Evolutionary conservation across 2,113 vertebrate species (phyloP), one percentile per base, ranked within the genome.

Genomic region (Phycodurus eques): DNA sequence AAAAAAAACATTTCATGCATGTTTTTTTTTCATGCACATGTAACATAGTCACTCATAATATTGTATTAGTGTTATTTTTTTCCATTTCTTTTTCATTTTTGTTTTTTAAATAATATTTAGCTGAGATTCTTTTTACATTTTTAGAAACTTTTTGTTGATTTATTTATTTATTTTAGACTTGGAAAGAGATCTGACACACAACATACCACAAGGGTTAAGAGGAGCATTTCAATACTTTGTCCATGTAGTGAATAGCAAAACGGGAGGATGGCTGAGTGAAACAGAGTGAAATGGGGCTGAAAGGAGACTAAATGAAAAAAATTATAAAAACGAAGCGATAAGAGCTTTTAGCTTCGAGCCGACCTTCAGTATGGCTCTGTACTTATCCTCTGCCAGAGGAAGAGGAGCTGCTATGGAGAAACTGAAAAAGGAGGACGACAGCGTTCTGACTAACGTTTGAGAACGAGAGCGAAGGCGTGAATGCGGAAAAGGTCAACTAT

Each of bases 401-500:
- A 84, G 76, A 80, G 72, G 61, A 67, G 80, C 83, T 80, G 80
- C 64, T 79, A 74, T 73, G 65, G 60, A 80, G 83, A 78, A 86
- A 82, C 59, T 75, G 71, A 83, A 76, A 82, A 81, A 75, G 67
- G 59, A 75, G 77, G 80, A 79, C 77, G 81, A 68, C 60, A 80
- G 75, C 83, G 82, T 83, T 87, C 85, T 88, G 87, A 88, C 84
- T 88, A 81, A 89, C 82, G 79, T 87, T 85, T 78, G 74, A 87
- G 81, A 73, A 64, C 73, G 64, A 80, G 78, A 76, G 75, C 82
- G 83, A 83, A 88, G 84, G 80, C 79, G 81, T 80, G 78, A 61
- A 82, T 73, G 75, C 66, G 82, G 80, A 80, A 85, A 87, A 89
- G 88, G 84, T 88, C 84, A 80, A 68, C 84, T 88, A 87, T 88